These are phyloP conservation scores for Cyphotilapia sp. DNA, from an alignment of 2,113 vertebrate genomes.

Conservation along the genomic window DNA sequence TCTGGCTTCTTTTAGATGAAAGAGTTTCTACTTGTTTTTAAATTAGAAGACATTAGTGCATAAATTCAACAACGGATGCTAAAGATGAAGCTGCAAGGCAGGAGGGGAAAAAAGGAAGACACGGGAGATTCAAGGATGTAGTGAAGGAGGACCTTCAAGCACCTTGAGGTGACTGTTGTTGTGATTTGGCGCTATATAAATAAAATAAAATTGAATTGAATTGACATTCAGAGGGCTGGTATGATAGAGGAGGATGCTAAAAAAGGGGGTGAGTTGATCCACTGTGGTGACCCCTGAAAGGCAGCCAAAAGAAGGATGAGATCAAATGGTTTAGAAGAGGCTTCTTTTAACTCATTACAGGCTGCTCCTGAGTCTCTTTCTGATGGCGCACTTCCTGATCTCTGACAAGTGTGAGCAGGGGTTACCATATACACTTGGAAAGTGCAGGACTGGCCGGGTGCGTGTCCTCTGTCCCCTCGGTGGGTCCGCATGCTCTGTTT, in stretches of 20 bases:
- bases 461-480: slow-evolving; percentile 79
- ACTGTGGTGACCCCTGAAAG: not conserved
- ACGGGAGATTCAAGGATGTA: not conserved
- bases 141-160: not conserved
- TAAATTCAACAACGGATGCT: not conserved
- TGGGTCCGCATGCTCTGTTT: slow-evolving; percentile 69
- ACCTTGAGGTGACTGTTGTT: not conserved
- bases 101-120: not conserved
- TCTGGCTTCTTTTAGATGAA: not conserved
- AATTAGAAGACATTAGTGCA: not conserved
- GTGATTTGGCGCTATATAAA: not conserved
- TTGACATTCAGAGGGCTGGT: not conserved
- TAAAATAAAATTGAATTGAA: not conserved
- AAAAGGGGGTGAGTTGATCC: not conserved
- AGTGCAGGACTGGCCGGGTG: slow-evolving; percentile 70
- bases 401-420: slow-evolving; percentile 69
- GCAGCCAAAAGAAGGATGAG: not conserved
- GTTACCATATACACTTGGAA: slow-evolving; percentile 71
- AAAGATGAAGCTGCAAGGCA: not conserved
- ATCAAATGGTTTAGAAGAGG: not conserved
- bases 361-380: slow-evolving; percentile 32
- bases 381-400: slow-evolving; percentile 80
- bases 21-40: not conserved
- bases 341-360: not conserved
- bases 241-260: not conserved